These are phyloP conservation scores for Synanthedon tipuliformis DNA, from an alignment of 2,888 invertebrate genomes.

Conservation along the genomic window DNA sequence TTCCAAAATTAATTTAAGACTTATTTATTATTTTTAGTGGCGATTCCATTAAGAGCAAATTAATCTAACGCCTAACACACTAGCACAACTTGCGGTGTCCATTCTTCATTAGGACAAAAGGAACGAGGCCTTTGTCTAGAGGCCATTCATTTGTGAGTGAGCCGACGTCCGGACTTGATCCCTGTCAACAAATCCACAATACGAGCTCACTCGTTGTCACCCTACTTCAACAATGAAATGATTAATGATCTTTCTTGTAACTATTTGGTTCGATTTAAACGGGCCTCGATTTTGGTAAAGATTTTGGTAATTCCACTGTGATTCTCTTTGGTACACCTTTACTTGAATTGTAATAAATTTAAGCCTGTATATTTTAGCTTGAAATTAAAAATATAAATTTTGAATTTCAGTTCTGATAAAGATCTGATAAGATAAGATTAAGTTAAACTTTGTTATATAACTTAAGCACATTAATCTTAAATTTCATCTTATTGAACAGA, in stretches of 20 bases:
- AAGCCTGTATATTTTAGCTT: too few relatives aligned
- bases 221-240: constrained; percentile 58
- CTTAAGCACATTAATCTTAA: too few relatives aligned
- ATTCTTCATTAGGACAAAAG: constrained; percentile 67
- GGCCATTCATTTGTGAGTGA: constrained; percentile 54
- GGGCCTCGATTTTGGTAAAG: neutral
- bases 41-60: constrained; percentile 21
- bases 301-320: neutral
- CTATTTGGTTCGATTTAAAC: neutral
- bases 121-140: constrained; percentile 58
- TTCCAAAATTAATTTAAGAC: neutral
- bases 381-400: too few relatives aligned
- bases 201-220: constrained; percentile 58
- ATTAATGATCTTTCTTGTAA: constrained; percentile 55
- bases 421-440: too few relatives aligned
- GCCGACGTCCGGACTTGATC: constrained; percentile 50
- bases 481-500: too few relatives aligned
- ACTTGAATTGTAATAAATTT: too few relatives aligned
- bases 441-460: too few relatives aligned
- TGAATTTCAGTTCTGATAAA: too few relatives aligned
- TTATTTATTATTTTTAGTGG: constrained; percentile 1
- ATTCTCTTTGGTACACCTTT: constrained; percentile 1
- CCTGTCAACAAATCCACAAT: constrained; percentile 65
- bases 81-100: constrained; percentile 55
- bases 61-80: constrained; percentile 57